Conservation (phyloP, 1,140 invertebrate species). For the Hyphantria cunea region DNA sequence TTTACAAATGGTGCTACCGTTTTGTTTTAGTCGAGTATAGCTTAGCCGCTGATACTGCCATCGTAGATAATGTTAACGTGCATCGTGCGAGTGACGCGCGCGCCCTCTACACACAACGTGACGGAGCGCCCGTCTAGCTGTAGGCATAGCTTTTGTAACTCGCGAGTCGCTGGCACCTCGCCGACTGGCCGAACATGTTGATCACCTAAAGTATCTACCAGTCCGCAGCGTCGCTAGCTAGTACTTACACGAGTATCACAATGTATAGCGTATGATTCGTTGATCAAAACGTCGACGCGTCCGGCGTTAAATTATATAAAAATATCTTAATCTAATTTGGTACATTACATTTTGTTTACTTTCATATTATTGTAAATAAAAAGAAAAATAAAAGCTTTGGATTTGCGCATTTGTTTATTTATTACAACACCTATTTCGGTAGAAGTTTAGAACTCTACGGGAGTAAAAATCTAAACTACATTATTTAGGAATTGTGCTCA, state of each 20-base stretch:
- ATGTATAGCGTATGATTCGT: slow-evolving; percentile 20
- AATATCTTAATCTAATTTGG: slow-evolving; percentile 69
- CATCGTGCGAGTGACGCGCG: slow-evolving; percentile 40
- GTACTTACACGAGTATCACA: slow-evolving; percentile 5
- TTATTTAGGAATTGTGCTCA: too few relatives aligned
- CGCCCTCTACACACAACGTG: slow-evolving; percentile 39
- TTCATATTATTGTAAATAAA: slow-evolving; percentile 81
- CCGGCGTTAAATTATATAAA: slow-evolving; percentile 27
- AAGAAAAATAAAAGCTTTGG: slow-evolving; percentile 75
- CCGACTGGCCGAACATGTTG: neutral
- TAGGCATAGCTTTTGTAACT: slow-evolving; percentile 73
- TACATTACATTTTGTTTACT: slow-evolving; percentile 79
- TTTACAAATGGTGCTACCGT: slow-evolving; percentile 79
- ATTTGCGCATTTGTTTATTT: slow-evolving; percentile 64
- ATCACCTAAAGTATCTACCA: too few relatives aligned
- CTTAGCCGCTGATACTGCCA: slow-evolving; percentile 63
- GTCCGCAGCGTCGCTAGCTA: too few relatives aligned
- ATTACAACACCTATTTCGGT: slow-evolving; percentile 24
- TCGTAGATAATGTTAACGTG: slow-evolving; percentile 44
- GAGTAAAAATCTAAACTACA: too few relatives aligned
- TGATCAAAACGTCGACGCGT: slow-evolving; percentile 23
- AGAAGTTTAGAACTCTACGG: too few relatives aligned
- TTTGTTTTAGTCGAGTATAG: slow-evolving; percentile 73
- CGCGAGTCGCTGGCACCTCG: slow-evolving; percentile 27
- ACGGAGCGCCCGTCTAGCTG: slow-evolving; percentile 46